These are phyloP conservation scores for Athrips mouffetella DNA, from an alignment of 2,888 invertebrate genomes.

Conservation along the genomic window DNA sequence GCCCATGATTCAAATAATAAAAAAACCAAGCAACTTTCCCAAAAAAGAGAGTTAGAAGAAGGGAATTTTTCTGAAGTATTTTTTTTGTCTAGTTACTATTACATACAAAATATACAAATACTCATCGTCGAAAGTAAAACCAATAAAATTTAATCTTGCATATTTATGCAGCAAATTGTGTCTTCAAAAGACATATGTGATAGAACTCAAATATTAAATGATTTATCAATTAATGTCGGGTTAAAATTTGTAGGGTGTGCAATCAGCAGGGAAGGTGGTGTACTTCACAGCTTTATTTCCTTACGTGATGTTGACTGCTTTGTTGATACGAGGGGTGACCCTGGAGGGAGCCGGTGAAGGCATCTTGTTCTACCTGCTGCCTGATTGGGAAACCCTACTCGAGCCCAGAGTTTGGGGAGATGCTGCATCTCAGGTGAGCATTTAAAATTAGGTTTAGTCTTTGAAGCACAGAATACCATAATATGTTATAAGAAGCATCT, in stretches of 20 bases:
- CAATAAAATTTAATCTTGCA: too few relatives aligned
- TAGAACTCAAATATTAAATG: neutral
- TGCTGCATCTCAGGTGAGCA: conserved; percentile 82
- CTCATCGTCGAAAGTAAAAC: too few relatives aligned
- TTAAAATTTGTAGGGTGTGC: conserved; percentile 85
- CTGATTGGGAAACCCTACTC: conserved; percentile 82
- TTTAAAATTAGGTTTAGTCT: neutral
- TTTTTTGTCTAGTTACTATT: too few relatives aligned
- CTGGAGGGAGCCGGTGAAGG: conserved; percentile 85
- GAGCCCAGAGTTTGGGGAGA: conserved; percentile 87
- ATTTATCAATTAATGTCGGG: neutral
- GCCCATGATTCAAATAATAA: too few relatives aligned
- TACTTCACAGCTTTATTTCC: conserved; percentile 86
- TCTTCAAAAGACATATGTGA: too few relatives aligned
- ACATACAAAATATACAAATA: too few relatives aligned
- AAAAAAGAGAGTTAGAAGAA: too few relatives aligned
- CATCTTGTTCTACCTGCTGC: conserved; percentile 84
- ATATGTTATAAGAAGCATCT: too few relatives aligned
- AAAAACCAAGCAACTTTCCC: too few relatives aligned
- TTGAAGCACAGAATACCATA: too few relatives aligned
- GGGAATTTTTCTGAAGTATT: too few relatives aligned
- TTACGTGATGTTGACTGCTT: conserved; percentile 82
- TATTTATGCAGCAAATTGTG: conserved; percentile 22
- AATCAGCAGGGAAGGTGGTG: conserved; percentile 92
- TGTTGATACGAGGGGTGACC: conserved; percentile 81